These are phyloP conservation scores for Ariopsis seemanni DNA, from an alignment of 2,113 vertebrate genomes.

Conservation along the genomic window DNA sequence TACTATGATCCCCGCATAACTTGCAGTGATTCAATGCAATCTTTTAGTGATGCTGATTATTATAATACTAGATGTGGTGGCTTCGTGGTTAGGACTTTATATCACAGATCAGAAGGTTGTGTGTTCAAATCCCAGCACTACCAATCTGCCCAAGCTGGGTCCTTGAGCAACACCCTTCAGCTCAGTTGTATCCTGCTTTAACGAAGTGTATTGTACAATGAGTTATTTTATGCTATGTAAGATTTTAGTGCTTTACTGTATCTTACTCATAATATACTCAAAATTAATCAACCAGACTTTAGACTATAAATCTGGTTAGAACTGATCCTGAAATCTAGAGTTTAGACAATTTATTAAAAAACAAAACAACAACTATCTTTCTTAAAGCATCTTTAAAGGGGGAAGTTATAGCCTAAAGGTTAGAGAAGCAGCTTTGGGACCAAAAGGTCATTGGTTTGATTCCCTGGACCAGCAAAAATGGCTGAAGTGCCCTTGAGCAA, in stretches of 20 bases:
- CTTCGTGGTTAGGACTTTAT: not conserved
- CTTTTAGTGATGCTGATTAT: not conserved
- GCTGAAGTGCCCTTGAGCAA: too few relatives aligned
- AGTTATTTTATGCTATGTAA: not conserved
- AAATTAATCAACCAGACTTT: not conserved
- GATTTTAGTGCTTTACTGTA: not conserved
- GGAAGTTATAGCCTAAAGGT: too few relatives aligned
- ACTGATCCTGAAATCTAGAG: not conserved
- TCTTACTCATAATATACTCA: not conserved
- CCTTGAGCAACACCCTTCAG: not conserved
- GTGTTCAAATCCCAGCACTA: not conserved
- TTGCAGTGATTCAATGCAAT: not conserved
- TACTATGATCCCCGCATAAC: too few relatives aligned
- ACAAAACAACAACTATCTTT: too few relatives aligned
- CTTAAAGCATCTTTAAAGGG: too few relatives aligned
- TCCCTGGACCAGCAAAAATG: too few relatives aligned
- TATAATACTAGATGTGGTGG: not conserved
- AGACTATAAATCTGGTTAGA: not conserved
- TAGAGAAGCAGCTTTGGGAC: too few relatives aligned
- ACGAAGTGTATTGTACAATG: not conserved
- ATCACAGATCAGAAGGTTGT: not conserved
- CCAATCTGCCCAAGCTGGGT: not conserved
- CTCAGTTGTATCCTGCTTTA: not conserved
- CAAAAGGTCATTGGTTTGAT: too few relatives aligned
- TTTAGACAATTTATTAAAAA: not conserved